A percentile compares a stretch with the other conserved stretches of the same genome.
phyloP scores from a whole-genome alignment of 2,888 invertebrate genomes.

The Tachystola acroxantha region DNA sequence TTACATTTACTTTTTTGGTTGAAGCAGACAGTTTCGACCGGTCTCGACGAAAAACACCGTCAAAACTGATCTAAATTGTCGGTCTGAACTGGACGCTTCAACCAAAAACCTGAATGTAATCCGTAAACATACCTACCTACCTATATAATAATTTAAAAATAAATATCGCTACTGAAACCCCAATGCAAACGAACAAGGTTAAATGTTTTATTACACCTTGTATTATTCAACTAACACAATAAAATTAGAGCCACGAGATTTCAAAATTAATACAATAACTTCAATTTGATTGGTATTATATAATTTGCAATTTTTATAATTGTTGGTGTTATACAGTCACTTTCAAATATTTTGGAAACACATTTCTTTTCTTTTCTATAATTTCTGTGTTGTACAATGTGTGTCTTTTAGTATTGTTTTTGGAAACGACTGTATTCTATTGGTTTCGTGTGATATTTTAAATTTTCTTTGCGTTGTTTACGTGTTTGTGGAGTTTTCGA shows the following conservation, averaged over 20 bases:
- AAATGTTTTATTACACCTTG: too few species aligned
- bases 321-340: constrained; percentile 1
- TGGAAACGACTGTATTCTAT: constrained; percentile 19
- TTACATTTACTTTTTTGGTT: too few species aligned
- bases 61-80: too few species aligned
- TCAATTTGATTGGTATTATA: too few species aligned
- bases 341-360: constrained; percentile 8
- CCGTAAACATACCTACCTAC: too few species aligned
- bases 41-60: too few species aligned
- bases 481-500: constrained; percentile 23
- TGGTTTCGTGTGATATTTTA: constrained; percentile 13
- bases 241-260: background rate
- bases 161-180: too few species aligned
- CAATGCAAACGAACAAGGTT: too few species aligned
- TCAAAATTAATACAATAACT: background rate
- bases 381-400: background rate
- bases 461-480: constrained; percentile 18
- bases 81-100: too few species aligned
- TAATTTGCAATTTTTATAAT: background rate
- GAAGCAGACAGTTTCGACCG: too few species aligned
- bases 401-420: constrained; percentile 4
- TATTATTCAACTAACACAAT: background rate
- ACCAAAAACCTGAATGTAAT: too few species aligned
- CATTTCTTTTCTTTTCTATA: background rate
- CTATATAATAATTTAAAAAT: too few species aligned